Percentiles rank a stretch among this genome's conserved stretches.
Conservation (phyloP, 2,113 vertebrate species). For the Neoarius graeffei region DNA sequence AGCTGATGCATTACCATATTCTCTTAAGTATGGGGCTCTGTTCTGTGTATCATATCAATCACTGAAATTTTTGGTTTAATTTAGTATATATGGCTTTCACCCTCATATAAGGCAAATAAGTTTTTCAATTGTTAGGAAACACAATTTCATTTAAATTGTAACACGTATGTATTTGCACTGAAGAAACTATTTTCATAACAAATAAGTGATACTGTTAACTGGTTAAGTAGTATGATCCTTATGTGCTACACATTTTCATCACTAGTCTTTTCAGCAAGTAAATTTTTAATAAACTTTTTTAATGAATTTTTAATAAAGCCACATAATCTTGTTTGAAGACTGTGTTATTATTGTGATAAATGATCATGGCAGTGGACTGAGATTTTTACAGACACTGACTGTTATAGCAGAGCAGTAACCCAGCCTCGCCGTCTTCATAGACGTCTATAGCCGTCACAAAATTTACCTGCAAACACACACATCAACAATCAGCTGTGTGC, state of each 20-base stretch:
- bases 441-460: conserved; percentile 98
- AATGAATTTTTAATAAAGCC: not conserved
- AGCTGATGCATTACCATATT: no score
- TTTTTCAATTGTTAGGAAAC: no score
- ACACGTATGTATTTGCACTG: no score
- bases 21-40: no score
- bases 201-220: not conserved
- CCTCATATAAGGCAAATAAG: no score
- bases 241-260: not conserved
- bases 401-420: conserved; percentile 93
- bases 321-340: not conserved
- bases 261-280: not conserved
- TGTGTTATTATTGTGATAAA: not conserved
- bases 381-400: conserved; percentile 79
- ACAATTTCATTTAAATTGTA: no score
- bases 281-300: not conserved
- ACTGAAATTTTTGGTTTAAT: not conserved
- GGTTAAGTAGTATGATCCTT: not conserved
- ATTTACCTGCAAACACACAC: conserved; percentile 84
- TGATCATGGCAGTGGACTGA: not conserved
- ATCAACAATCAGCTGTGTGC: conserved; percentile 34
- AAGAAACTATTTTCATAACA: not conserved
- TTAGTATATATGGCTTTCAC: not conserved
- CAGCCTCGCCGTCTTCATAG: conserved; percentile 98
- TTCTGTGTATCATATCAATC: not conserved